Conservation (phyloP, 2,888 invertebrate species). For the Monopis laevigella region DNA sequence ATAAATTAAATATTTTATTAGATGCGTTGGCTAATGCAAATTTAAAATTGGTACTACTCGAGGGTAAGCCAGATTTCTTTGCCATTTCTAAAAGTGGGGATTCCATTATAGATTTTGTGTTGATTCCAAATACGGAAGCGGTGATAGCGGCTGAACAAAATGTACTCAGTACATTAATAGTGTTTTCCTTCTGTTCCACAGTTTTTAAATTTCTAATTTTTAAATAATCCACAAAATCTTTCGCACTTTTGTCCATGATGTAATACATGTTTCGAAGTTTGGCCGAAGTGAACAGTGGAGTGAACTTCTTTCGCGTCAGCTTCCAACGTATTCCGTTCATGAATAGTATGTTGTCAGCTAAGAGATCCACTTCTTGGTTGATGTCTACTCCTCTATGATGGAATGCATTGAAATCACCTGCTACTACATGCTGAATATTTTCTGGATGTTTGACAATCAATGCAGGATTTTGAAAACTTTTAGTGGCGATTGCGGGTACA, state of each 20-base stretch:
- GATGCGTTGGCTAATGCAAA: slow-evolving; percentile 24
- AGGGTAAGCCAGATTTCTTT: slow-evolving; percentile 27
- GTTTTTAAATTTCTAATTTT: no score
- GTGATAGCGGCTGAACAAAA: slow-evolving; percentile 36
- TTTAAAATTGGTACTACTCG: slow-evolving; percentile 23
- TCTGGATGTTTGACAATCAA: slow-evolving; percentile 29
- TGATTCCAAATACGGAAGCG: slow-evolving; percentile 44
- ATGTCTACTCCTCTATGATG: slow-evolving; percentile 29
- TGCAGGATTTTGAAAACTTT: slow-evolving; percentile 18
- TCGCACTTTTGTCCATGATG: slow-evolving; percentile 37
- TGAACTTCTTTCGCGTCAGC: slow-evolving; percentile 37
- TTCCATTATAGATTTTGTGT: slow-evolving; percentile 31
- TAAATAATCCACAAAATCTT: slow-evolving; percentile 33
- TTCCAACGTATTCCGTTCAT: slow-evolving; percentile 39
- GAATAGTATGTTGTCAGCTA: slow-evolving; percentile 33
- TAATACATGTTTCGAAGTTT: slow-evolving; percentile 46
- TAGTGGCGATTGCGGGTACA: slow-evolving; percentile 4
- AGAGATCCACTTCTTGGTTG: slow-evolving; percentile 25
- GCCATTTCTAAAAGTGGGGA: slow-evolving; percentile 37
- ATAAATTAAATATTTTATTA: slow-evolving; percentile 28
- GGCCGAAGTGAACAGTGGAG: slow-evolving; percentile 37
- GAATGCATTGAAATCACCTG: slow-evolving; percentile 32
- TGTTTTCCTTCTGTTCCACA: slow-evolving; percentile 28
- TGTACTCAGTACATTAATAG: slow-evolving; percentile 25
- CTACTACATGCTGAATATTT: slow-evolving; percentile 31